phyloP scores from a whole-genome alignment of 2,113 vertebrate genomes.

The Poicephalus meyeri region DNA sequence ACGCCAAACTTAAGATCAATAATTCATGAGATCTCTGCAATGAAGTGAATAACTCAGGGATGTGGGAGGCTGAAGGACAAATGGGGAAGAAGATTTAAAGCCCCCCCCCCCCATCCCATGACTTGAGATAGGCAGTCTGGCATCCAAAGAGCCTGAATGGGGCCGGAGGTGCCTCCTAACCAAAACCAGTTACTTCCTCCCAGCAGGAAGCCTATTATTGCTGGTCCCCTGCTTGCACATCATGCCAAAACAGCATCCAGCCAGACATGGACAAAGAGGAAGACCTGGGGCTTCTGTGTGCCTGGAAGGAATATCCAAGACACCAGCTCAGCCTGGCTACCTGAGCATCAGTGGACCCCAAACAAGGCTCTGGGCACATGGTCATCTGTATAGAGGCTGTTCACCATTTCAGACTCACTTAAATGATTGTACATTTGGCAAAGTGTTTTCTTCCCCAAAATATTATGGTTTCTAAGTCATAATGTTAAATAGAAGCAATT shows the following conservation, averaged over 20 bases:
- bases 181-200: not conserved
- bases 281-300: not conserved
- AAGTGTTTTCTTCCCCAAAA: constrained; percentile 6
- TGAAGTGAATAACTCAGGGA: not conserved
- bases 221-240: not conserved
- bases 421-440: not conserved
- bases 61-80: not conserved
- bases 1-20: constrained; percentile 36
- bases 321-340: not conserved
- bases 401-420: not conserved
- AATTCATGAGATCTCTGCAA: constrained; percentile 30
- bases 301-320: not conserved
- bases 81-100: not conserved
- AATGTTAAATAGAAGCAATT: constrained; percentile 24
- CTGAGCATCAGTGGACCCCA: not conserved
- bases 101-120: no score
- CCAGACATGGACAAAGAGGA: not conserved
- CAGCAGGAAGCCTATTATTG: not conserved
- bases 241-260: not conserved
- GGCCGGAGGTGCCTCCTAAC: not conserved
- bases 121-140: not conserved
- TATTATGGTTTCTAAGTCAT: not conserved
- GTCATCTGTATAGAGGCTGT: not conserved
- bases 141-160: not conserved
- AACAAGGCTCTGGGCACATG: not conserved